A percentile compares a stretch with the other conserved stretches of the same genome.
Evolutionary conservation across 2,797 vertebrate species (phyloP).

Genomic region (Odontamblyopus lacepedii): DNA sequence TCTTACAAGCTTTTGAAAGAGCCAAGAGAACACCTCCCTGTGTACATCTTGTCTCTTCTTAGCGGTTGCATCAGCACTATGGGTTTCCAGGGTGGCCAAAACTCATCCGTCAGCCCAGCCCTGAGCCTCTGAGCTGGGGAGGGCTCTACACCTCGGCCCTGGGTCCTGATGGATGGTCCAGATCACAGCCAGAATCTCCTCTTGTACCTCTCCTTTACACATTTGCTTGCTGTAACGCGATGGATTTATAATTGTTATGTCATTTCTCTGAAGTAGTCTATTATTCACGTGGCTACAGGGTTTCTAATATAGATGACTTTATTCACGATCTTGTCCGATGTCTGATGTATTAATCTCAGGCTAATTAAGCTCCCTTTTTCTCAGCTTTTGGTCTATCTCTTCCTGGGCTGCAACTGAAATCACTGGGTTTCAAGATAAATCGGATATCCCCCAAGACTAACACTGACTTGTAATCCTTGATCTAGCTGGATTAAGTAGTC

Average conservation of each 20-base stretch:
- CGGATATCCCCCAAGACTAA: not conserved
- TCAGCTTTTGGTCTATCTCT: not conserved
- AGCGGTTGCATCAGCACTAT: constrained; percentile 54
- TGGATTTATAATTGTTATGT: constrained; percentile 10
- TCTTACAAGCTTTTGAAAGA: constrained; percentile 42
- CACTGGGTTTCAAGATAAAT: not conserved
- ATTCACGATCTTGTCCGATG: not conserved
- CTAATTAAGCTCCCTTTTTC: not conserved
- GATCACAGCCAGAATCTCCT: constrained; percentile 29
- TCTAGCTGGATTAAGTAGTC: not conserved
- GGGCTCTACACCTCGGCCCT: constrained; percentile 52
- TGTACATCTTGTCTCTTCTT: constrained; percentile 49
- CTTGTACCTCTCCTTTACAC: constrained; percentile 3
- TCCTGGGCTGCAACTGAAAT: not conserved
- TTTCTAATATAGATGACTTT: constrained; percentile 12
- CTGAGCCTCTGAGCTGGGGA: constrained; percentile 27
- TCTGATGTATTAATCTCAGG: constrained; percentile 1
- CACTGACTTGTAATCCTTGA: not conserved
- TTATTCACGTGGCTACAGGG: constrained; percentile 15
- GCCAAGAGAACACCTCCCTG: constrained; percentile 33
- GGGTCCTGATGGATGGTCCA: constrained; percentile 40
- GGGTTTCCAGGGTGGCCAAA: constrained; percentile 46
- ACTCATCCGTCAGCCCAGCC: constrained; percentile 57
- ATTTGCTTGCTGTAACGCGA: constrained; percentile 8
- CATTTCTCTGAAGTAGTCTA: constrained; percentile 6